Evolutionary conservation across 2,797 vertebrate species (phyloP), one percentile per base, ranked within the genome.

Genomic region (Centroberyx gerrardi): DNA sequence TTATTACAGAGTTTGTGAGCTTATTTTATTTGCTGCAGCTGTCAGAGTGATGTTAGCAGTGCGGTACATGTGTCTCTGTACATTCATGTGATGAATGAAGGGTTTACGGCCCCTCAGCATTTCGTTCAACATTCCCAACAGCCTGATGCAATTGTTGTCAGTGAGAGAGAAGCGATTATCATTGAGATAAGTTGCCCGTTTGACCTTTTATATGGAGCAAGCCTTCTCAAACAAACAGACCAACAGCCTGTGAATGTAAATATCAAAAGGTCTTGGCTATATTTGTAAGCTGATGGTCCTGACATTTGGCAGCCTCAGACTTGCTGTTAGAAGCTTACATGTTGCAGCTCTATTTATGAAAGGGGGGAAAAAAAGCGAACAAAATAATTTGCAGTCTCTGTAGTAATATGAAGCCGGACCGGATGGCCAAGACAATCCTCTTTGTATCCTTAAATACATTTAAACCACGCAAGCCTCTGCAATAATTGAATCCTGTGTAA

Each of bases 281-380:
- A 55, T 84, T 82, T 86, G 80, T 81, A 86, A 84, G 86, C 70
- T 81, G 76, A 78, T 85, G 77, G 46, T 75, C 62, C 52, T 89
- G 89, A 89, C 88, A 89, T 90, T 89, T 89, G 72, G 65, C 76
- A 78, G 68, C 68, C 76, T 75, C 78, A 62, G 72, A 74, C 81
- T 70, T 79, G 77, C 82, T 82, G 77, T 83, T 68, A 68, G 65
- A 72, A 69, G 68, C 81, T 60, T 17, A 22, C 36, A 15, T 22
- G n/a, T 58, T 13, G 29, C 40, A 29, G 29, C 60, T 82, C 70
- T 79, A 29, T 82, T 80, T 61, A 49, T 77, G 67, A 73, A 78
- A 68, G 49, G 42, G 64, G 13, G 7, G 7, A 7, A 46, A 70
- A 75, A 61, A 60, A 18, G 72, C 4, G 8, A 48, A 46, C 8